phyloP scores from a whole-genome alignment of 2,888 invertebrate species.

The Parochlus steinenii region DNA sequence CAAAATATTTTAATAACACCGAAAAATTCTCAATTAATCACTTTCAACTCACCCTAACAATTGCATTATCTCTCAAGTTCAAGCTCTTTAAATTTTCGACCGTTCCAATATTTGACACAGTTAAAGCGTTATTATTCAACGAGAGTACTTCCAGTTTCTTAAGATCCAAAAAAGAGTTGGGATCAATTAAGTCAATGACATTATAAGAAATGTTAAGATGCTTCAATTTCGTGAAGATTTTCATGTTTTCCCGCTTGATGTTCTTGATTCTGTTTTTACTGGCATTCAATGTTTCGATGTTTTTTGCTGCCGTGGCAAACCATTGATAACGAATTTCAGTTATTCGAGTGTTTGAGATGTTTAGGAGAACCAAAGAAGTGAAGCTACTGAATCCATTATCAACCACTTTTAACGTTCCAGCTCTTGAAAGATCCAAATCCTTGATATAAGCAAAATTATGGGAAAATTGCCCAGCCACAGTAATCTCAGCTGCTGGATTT shows the following conservation, averaged over 20 bases:
- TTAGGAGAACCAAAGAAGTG: neutral
- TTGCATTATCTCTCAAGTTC: neutral
- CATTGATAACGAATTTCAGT: neutral
- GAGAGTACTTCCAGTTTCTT: slow-evolving; percentile 3
- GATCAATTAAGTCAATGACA: slow-evolving; percentile 1
- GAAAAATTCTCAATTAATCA: neutral
- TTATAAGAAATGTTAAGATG: slow-evolving; percentile 4
- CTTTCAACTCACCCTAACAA: neutral
- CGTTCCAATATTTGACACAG: neutral
- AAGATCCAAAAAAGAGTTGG: neutral
- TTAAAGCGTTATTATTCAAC: neutral
- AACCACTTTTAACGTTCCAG: neutral
- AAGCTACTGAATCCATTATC: slow-evolving; percentile 1
- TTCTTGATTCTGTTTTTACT: neutral
- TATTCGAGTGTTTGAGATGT: slow-evolving; percentile 2
- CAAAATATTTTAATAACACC: no score
- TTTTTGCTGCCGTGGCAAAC: slow-evolving; percentile 2
- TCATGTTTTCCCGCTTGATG: neutral
- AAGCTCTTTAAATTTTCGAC: neutral
- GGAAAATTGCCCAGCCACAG: no score
- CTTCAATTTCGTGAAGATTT: neutral
- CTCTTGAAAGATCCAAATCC: neutral
- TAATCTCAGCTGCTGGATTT: no score
- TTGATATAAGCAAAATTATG: slow-evolving; percentile 6
- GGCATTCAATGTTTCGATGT: neutral